Evolutionary conservation across 2,888 invertebrate species (phyloP), one percentile per base, ranked within the genome.

Genomic region (Napeogenes inachia): DNA sequence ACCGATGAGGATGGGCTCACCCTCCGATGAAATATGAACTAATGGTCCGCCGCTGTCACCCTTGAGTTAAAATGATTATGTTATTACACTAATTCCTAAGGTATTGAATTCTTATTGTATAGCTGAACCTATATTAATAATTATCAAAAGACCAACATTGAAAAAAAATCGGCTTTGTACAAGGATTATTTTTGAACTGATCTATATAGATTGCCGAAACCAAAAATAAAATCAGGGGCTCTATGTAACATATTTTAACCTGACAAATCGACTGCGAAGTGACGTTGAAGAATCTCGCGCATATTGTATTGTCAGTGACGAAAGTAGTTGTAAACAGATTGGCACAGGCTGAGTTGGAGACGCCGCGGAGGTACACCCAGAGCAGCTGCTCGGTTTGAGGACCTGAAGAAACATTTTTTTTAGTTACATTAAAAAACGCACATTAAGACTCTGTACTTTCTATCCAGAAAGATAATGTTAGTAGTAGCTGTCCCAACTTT

Each of bases 31-130:
- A 21, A 77, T 71, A 59, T 82, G 77, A 33, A 86, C 82, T 21
- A 90, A 68, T 0, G 89, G 89, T 32, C 89, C 89, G n/a, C 89
- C 89, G 67, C 89, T 89, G 77, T 89, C 89, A 42, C 89, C 89
- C 89, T 88, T 71, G 4, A 2, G 2, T 45, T 21, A 12, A 1
- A 56, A 8, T 12, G 12, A 30, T 50, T 30, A 8, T 50, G 10
- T 50, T 50, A 4, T 21, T 10, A 8, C 12, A 8, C 4, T 50
- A 50, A 10, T 30, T 6, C 47, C 8, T 13, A 47, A 4, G 47
- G n/a, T 21, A 47, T 47, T n/a, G n/a, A 4, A 47, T 47, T 47
- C n/a, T n/a, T 47, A 3, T n/a, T 21, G 21, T 1, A 21, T 21
- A 21, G 21, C 21, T 21, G 21, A 21, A 21, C 21, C 0, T 21